Percentiles rank a stretch among this genome's conserved stretches.
Conservation (phyloP, 2,797 vertebrate genomes). For the Sebastiscus albofasciatus region DNA sequence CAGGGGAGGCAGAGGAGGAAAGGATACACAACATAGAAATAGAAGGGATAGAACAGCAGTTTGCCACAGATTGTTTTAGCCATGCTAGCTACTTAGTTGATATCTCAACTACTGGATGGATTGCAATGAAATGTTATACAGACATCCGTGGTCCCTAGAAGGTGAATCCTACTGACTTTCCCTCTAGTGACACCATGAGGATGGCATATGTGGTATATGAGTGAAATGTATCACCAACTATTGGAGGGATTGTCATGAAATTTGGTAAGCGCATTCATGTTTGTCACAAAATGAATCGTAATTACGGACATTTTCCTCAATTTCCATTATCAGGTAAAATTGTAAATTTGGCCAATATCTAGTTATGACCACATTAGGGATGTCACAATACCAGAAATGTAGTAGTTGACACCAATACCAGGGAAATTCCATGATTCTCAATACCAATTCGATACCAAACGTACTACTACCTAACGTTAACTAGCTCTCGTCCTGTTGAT, state of each 20-base stretch:
- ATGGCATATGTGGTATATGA: neutral
- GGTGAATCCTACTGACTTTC: neutral
- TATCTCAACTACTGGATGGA: neutral
- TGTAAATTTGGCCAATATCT: neutral
- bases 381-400: no score
- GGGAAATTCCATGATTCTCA: no score
- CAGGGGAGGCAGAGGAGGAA: constrained; percentile 57
- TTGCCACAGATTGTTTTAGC: neutral
- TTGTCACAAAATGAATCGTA: neutral
- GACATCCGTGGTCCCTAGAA: neutral
- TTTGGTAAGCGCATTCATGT: neutral
- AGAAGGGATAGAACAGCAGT: constrained; percentile 29
- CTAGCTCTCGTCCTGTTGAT: no score
- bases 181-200: no score
- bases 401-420: no score
- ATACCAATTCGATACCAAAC: no score
- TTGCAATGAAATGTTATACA: neutral
- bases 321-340: neutral
- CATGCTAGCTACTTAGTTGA: neutral
- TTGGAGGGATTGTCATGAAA: no score
- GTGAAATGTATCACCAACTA: neutral
- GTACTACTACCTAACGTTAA: no score
- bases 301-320: neutral
- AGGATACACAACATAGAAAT: constrained; percentile 42
- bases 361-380: neutral